These are phyloP conservation scores for Drosophila multiciliata DNA, from an alignment of 2,888 invertebrate species.

Conservation along the genomic window DNA sequence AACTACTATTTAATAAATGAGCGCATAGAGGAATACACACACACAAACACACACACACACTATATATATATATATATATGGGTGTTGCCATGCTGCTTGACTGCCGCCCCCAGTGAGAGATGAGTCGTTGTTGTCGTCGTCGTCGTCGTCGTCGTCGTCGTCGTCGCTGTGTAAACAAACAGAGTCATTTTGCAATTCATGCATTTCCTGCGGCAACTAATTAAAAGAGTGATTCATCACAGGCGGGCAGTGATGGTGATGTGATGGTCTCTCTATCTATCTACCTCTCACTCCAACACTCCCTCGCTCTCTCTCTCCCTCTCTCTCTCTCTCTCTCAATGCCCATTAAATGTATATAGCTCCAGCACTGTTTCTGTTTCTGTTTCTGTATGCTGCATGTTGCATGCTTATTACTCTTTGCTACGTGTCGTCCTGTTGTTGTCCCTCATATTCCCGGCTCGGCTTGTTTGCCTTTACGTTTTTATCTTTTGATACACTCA, in stretches of 20 bases:
- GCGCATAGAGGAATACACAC: slow-evolving; percentile 64
- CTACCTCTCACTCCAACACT: slow-evolving; percentile 12
- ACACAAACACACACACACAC: slow-evolving; percentile 31
- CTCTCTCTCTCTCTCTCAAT: slow-evolving; percentile 8
- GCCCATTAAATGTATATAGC: slow-evolving; percentile 50
- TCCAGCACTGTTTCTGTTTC: slow-evolving; percentile 25
- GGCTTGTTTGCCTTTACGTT: slow-evolving; percentile 73
- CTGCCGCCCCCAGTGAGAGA: slow-evolving; percentile 47
- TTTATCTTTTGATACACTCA: slow-evolving; percentile 76
- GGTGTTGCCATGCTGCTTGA: slow-evolving; percentile 34
- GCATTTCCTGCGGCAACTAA: slow-evolving; percentile 85
- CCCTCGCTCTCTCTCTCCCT: slow-evolving; percentile 5
- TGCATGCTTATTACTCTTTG: slow-evolving; percentile 79
- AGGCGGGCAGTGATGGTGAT: slow-evolving; percentile 78
- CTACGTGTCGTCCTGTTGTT: slow-evolving; percentile 65
- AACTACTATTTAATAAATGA: slow-evolving; percentile 83
- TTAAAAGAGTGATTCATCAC: slow-evolving; percentile 85
- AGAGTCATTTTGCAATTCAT: slow-evolving; percentile 84
- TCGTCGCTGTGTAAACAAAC: slow-evolving; percentile 75
- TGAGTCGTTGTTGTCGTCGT: slow-evolving; percentile 45
- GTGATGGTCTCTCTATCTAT: slow-evolving; percentile 54
- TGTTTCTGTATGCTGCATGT: slow-evolving; percentile 69
- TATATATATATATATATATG: slow-evolving; percentile 13
- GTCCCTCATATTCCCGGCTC: slow-evolving; percentile 21
- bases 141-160: slow-evolving; percentile 28